Evolutionary conservation across 2,113 vertebrate genomes (phyloP).

Genomic region (Pterocles orientalis): DNA sequence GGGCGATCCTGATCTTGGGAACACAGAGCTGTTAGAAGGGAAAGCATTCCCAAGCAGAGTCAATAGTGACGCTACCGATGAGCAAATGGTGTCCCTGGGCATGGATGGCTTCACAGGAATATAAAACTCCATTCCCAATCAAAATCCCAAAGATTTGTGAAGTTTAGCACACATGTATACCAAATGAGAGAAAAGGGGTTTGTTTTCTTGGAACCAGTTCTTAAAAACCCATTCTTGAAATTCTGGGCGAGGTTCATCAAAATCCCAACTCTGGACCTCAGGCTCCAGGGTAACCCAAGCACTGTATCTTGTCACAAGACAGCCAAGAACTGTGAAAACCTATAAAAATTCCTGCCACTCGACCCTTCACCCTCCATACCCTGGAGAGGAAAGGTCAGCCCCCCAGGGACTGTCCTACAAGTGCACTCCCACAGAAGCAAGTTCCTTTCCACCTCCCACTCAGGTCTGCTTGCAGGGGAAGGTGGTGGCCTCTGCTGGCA

Average conservation of each 20-base stretch:
- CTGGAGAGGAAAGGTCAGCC: not conserved
- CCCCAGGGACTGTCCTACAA: fast-evolving
- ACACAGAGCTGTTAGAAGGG: not conserved
- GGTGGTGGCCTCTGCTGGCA: not conserved
- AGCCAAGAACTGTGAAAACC: not conserved
- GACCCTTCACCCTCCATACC: not conserved
- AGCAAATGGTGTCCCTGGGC: not conserved
- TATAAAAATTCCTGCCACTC: not conserved
- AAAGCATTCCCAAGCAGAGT: not conserved
- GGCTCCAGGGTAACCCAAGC: not conserved
- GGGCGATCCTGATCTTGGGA: not conserved
- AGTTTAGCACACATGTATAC: not conserved
- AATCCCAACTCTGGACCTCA: not conserved
- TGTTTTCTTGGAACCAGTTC: not conserved
- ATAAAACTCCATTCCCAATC: not conserved
- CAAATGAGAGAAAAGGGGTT: not conserved
- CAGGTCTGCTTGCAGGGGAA: not conserved
- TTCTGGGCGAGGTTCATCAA: not conserved
- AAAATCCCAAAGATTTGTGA: not conserved
- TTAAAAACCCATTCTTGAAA: not conserved
- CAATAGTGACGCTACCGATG: not conserved
- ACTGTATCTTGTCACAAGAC: not conserved
- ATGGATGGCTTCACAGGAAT: not conserved
- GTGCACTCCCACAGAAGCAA: not conserved
- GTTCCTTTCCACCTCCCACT: not conserved